Evolutionary conservation across 2,113 vertebrate species (phyloP).

Genomic region (Artemisiospiza belli): DNA sequence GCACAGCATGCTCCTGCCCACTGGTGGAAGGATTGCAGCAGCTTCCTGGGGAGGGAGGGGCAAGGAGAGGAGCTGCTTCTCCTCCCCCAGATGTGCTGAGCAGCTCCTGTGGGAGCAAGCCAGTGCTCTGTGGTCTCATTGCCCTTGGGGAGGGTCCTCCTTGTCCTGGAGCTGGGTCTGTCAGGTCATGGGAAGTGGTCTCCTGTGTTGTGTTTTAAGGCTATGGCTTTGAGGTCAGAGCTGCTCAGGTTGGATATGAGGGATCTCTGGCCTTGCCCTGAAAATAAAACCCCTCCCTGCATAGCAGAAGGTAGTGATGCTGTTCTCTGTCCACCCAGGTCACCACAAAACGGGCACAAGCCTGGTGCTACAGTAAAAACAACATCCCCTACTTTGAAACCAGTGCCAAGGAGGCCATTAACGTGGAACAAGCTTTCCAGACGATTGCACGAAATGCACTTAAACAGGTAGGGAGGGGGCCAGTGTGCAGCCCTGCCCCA

Average conservation of each 20-base stretch:
- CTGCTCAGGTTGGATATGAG: neutral
- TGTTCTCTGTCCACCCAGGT: constrained; percentile 78
- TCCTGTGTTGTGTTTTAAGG: neutral
- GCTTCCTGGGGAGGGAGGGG: neutral
- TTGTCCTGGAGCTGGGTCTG: neutral
- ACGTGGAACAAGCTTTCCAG: constrained; percentile 99
- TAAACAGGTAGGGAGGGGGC: constrained; percentile 85
- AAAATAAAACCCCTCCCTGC: neutral
- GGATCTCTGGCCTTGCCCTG: neutral
- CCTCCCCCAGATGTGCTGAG: neutral
- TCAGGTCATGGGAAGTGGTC: neutral
- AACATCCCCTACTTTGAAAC: constrained; percentile 99
- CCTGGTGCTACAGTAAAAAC: constrained; percentile 99
- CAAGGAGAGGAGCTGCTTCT: neutral
- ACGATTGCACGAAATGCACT: constrained; percentile 98
- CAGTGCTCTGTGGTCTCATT: neutral
- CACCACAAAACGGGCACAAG: constrained; percentile 95
- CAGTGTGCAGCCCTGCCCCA: neutral
- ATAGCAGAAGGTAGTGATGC: neutral
- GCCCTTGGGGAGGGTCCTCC: no score
- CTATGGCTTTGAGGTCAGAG: neutral
- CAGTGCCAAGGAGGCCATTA: constrained; percentile 99
- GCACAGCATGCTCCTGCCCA: neutral
- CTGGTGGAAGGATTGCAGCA: constrained; percentile 42
- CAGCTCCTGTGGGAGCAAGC: neutral